Percentiles rank a stretch among this genome's conserved stretches.
Conservation (phyloP, 2,113 vertebrate species). For the Ptilonorhynchus violaceus region DNA sequence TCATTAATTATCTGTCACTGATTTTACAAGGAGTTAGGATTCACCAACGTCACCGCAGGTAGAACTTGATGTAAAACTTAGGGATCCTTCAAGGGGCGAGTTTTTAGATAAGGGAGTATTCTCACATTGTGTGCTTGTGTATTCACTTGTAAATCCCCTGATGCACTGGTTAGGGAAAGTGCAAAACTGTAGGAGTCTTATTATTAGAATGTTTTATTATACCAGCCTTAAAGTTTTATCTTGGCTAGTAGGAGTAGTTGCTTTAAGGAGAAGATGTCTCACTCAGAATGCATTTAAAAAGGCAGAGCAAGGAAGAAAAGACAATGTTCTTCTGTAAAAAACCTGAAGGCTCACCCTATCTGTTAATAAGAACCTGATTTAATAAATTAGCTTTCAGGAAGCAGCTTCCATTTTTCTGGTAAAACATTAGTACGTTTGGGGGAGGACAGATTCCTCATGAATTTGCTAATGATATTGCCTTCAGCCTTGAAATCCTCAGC, state of each 20-base stretch:
- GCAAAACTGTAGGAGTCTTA: background rate
- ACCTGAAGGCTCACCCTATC: background rate
- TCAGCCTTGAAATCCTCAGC: background rate
- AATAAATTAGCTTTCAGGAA: constrained; percentile 38
- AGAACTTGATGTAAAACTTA: background rate
- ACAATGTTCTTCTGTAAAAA: background rate
- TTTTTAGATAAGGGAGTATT: background rate
- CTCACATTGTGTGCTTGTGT: background rate
- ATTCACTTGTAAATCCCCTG: background rate
- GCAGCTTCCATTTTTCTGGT: constrained; percentile 23
- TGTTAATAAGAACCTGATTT: constrained; percentile 13
- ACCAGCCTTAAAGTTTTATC: background rate
- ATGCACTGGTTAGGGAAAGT: background rate
- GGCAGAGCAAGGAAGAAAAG: background rate
- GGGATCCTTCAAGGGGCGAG: background rate
- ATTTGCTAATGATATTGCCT: constrained; percentile 32
- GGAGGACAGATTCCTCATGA: background rate
- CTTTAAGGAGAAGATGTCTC: background rate
- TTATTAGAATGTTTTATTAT: background rate
- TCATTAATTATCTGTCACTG: background rate
- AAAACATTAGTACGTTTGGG: constrained; percentile 2
- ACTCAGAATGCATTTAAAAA: background rate
- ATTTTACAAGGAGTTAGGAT: background rate
- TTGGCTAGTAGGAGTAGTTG: background rate
- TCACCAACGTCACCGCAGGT: background rate